Base-by-base conservation (phyloP, 2,888 invertebrate species). In the Rhagonycha lutea region DNA sequence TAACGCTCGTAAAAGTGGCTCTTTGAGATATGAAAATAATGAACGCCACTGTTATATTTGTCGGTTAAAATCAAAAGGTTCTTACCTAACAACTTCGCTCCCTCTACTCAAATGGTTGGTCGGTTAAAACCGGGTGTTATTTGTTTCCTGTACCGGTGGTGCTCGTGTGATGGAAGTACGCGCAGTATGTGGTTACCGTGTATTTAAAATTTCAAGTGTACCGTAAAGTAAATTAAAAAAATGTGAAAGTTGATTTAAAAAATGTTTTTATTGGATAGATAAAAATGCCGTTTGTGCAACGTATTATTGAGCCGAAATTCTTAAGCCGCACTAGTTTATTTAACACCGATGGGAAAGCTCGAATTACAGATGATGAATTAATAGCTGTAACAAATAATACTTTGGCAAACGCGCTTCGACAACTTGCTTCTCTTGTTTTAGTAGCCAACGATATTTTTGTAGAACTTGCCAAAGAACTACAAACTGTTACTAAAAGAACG, bases 361-460 rank as follows among this genome's bases (percentile, higher is more conserved):
- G 87, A 83, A 90, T 94, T 69, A 89, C 89, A 71, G 94, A 94
- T 82, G 91, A 93, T 84, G 96, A 96, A 89, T 91, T 96, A 86
- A 94, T 95, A 86, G 94, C 95, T 78, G 95, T 96, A 83, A 94
- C 94, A 83, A 96, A 97, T 88, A 94, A 94, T 84, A 96, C 96
- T 80, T 89, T 97, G 81, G 94, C 95, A 88, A 94, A 94, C 88
- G 94, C 95, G 76, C 89, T 97, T 78, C 91, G 94, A 79, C 97
- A 97, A 88, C 91, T 97, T 86, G 95, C 96, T 72, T 95, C 95
- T 26, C 89, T 97, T 86, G 94, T 96, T 84, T 89, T 94, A 79
- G 91, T 94, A 79, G 96, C 97, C 82, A 93, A 95, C 88, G 95
- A 96, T 86, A 94, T 97, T 86, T 97, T 97, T 88, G 92, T 92